Evolutionary conservation across 2,113 vertebrate species (phyloP).

Genomic region (Dendropsophus ebraccatus): DNA sequence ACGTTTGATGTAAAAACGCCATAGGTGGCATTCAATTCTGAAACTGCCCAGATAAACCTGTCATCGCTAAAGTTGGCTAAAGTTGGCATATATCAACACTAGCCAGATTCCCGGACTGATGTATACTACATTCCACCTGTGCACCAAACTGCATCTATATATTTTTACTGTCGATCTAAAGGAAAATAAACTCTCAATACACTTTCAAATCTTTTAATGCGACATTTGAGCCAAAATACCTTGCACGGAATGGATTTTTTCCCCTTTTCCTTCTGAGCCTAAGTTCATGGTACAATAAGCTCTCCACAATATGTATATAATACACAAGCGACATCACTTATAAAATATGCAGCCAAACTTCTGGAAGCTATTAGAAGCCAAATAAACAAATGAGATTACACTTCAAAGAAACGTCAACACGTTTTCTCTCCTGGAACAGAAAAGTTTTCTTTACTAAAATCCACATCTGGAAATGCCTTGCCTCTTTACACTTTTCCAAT

Average conservation of each 20-base stretch:
- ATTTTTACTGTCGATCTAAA: background rate
- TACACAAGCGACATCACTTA: slow-evolving; percentile 79
- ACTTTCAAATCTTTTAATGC: background rate
- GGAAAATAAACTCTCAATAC: slow-evolving; percentile 1
- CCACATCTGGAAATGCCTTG: slow-evolving; percentile 88
- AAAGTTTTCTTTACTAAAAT: slow-evolving; percentile 79
- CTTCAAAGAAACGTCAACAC: slow-evolving; percentile 87
- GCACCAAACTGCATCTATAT: background rate
- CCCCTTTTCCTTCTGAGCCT: background rate
- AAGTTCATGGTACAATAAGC: slow-evolving; percentile 51
- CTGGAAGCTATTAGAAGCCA: slow-evolving; percentile 86
- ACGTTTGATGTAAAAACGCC: too few relatives aligned
- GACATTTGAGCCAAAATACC: slow-evolving; percentile 33
- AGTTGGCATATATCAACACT: background rate
- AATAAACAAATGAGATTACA: slow-evolving; percentile 86
- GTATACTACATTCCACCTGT: background rate
- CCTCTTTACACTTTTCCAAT: slow-evolving; percentile 81
- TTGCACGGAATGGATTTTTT: slow-evolving; percentile 34
- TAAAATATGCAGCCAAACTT: slow-evolving; percentile 82
- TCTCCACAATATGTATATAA: slow-evolving; percentile 68
- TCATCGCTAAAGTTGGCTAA: background rate
- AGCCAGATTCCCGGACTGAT: background rate
- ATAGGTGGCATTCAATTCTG: background rate
- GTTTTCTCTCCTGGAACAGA: slow-evolving; percentile 84
- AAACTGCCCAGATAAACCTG: slow-evolving; percentile 21